Base-by-base conservation (phyloP, 30 jellyfish, hydroid and myxozoan genomes). In the Sanderia malayensis region DNA sequence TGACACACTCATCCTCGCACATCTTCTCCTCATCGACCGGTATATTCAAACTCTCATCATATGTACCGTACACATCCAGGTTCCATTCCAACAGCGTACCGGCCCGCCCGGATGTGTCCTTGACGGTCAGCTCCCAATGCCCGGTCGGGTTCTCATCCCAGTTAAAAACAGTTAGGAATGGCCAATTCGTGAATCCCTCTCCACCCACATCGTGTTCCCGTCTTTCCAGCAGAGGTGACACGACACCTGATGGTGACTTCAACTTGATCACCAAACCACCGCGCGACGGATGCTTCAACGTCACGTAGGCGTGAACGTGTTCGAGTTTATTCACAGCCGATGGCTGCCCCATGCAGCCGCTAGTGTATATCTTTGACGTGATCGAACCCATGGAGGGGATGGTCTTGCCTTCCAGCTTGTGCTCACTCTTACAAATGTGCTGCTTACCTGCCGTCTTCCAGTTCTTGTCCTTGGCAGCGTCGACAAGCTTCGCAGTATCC, bases 61-160 rank as follows among this genome's bases (percentile, higher is more conserved):
- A 92, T 9, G 98, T 92, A 20, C 98, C 98, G 58, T 76, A 92
- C 22, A 92, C 88, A 24, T 72, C 84, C 25, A 92, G 74, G 15
- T 77, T 64, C 98, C 98, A 92, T 26, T 79, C 86, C n/a, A 65
- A 73, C 15, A 92, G 85, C 20, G 55, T 75, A 1, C 95, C 94
- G 15, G 81, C 81, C 1, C 46, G 64, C 10, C 95, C 95, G 27
- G 96, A 77, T n/a, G 83, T 65, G 84, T 93, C 99, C n/a, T 52
- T 70, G 26, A 93, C 64, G 2, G 94, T 79, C 84, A 93, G 79
- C 73, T 80, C 93, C 99, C 99, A 93, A 7, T 74, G 80, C 24
- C 99, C 99, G 25, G 88, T 61, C 0, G 99, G 96, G 44, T 70
- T 67, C 76, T 93, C 99, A 46, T 79, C 98, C 98, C 98, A 92